Evolutionary conservation across 2,797 vertebrate species (phyloP).

Genomic region (Rhabdophis nuchalis): DNA sequence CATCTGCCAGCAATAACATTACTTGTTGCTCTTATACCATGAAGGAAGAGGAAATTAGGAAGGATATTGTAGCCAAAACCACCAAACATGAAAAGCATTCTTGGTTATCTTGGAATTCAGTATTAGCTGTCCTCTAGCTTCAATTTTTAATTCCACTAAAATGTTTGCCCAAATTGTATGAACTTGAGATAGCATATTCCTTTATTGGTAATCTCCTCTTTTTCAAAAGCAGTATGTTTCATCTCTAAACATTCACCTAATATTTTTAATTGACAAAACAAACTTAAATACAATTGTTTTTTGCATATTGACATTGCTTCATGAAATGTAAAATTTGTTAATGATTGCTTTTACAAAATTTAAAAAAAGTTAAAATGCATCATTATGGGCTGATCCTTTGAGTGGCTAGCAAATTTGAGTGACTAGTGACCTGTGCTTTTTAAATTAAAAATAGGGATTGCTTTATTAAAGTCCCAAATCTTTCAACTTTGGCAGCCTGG

Average conservation of each 20-base stretch:
- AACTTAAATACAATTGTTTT: fast-evolving
- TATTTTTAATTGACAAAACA: fast-evolving
- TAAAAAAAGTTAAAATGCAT: conserved; percentile 11
- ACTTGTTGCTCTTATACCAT: background rate
- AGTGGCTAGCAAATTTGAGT: background rate
- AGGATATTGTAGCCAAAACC: background rate
- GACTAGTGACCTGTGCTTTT: background rate
- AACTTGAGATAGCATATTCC: background rate
- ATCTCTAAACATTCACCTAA: background rate
- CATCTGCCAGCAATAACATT: background rate
- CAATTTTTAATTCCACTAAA: background rate
- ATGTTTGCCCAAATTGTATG: background rate
- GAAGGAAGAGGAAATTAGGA: background rate
- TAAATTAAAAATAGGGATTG: background rate
- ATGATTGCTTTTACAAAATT: background rate
- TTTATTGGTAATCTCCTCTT: background rate
- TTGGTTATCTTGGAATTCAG: background rate
- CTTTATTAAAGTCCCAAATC: background rate
- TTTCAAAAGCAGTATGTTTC: background rate
- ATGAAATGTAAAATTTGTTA: background rate
- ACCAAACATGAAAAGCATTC: background rate
- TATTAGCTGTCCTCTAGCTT: background rate
- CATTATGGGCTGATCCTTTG: background rate
- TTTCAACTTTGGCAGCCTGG: background rate
- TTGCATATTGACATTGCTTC: fast-evolving